Evolutionary conservation across 2,888 invertebrate species (phyloP), one percentile per base, ranked within the genome.

Genomic region (Teleogryllus oceanicus): DNA sequence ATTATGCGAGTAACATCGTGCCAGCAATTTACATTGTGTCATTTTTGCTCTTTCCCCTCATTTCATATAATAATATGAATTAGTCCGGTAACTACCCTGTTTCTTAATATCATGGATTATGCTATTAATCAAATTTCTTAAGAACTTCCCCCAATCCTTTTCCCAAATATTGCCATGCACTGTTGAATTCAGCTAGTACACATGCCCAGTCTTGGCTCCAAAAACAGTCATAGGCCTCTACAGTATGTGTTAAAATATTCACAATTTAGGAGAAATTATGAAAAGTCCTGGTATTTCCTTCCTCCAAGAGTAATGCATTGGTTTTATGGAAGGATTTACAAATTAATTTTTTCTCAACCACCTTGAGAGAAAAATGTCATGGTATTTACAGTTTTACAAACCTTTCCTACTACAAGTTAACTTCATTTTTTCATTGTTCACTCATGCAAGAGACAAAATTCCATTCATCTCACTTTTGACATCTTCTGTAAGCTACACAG

Each of bases 1-100:
- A 78, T 75, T 50, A 75, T 50, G 50, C 50, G 50, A 78, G 16
- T 50, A 51, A 77, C 75, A 49, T 78, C 37, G 62, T 62, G 62
- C 62, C 62, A 62, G 62, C 62, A 62, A 62, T n/a, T 62, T 62
- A 62, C 62, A 62, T 62, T 62, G n/a, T 62, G 62, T n/a, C 62
- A n/a, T 62, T 62, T 62, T 62, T 62, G 62, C 62, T 62, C 16
- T 62, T 62, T 18, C n/a, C 62, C 62, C 62, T 18, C 10, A 11
- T 62, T 62, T 62, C 62, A 62, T 62, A 62, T 62, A 62, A 16
- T 62, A 18, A 62, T 62, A 62, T 62, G 62, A 62, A 62, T 62
- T 62, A 62, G 62, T 62, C 62, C 62, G 62, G 62, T 62, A 62
- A 62, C 62, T 62, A 62, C 62, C 62, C 62, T 62, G 62, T 62